Base-by-base conservation (phyloP, 2,113 vertebrate species). In the Tragelaphus scriptus region DNA sequence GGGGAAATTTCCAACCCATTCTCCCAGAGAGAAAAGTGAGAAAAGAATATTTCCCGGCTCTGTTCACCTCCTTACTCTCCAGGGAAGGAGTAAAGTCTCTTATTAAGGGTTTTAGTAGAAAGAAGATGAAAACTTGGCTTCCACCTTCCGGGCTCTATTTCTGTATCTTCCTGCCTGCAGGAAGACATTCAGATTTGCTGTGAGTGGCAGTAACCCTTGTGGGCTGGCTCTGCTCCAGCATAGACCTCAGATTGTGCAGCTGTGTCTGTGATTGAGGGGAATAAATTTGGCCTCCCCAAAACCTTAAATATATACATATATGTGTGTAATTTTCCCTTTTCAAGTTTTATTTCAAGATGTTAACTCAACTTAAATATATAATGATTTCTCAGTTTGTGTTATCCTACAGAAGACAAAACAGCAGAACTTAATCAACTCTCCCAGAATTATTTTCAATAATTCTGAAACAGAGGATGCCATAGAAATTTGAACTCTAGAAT, bases 291-390 rank as follows among this genome's bases (percentile, higher is more conserved):
- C 58, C 23, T 81, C 6, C 12, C 25, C 15, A 0, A 56, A 44
- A 91, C 51, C 25, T 58, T 40, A 80, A 49, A n/a, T 11, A 36
- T n/a, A 44, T 63, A 9, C 8, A 16, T 32, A 71, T 88, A 19
- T n/a, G 2, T 49, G 2, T 90, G 28, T 65, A 7, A 32, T 68
- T 79, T 89, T 53, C 15, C 30, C 44, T 95, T 26, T 96, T 87
- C 85, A 95, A 94, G 84, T 90, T 95, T 94, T 65, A 93, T 81
- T 92, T 55, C n/a, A 96, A 90, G 51, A 65, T 79, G 32, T 81
- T 68, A 85, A 91, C 13, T 32, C 14, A 85, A 4, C 36, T 81
- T 96, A 96, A 79, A 86, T 94, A 88, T 49, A 87, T 77, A 92
- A 55, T 90, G 55, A 96, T 89, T 53, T 88, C 51, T 88, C 85